phyloP scores from a whole-genome alignment of 2,797 vertebrate genomes.

The Hephaestus fuliginosus region DNA sequence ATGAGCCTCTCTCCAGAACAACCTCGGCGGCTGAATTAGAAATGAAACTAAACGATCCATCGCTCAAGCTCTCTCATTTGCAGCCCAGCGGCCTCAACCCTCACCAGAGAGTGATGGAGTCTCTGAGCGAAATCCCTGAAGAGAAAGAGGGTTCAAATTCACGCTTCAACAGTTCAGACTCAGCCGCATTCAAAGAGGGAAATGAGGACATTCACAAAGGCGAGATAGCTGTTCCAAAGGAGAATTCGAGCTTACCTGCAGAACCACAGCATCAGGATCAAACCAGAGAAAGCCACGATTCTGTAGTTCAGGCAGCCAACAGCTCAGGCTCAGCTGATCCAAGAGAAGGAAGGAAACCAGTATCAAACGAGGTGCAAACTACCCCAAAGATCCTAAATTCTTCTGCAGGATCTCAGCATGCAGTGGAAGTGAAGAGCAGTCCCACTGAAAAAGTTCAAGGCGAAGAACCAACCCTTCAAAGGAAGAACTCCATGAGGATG shows the following conservation, averaged over 20 bases:
- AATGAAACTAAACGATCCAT: slow-evolving; percentile 76
- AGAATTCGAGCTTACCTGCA: slow-evolving; percentile 10
- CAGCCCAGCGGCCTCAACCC: slow-evolving; percentile 86
- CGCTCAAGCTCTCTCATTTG: slow-evolving; percentile 79
- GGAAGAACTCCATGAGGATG: slow-evolving; percentile 63
- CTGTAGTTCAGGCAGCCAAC: not conserved
- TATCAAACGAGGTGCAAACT: not conserved
- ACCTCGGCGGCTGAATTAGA: slow-evolving; percentile 84
- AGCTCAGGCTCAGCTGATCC: slow-evolving; percentile 6
- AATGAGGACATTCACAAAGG: slow-evolving; percentile 17
- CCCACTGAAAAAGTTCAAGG: slow-evolving; percentile 12
- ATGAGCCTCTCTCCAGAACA: slow-evolving; percentile 77
- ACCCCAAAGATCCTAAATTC: not conserved
- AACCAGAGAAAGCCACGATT: not conserved
- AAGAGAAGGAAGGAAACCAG: slow-evolving; percentile 42
- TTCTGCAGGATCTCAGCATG: slow-evolving; percentile 22
- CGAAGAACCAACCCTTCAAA: slow-evolving; percentile 49
- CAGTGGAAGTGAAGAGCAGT: slow-evolving; percentile 23
- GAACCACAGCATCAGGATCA: slow-evolving; percentile 4
- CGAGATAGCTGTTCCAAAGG: not conserved
- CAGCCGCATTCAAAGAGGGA: slow-evolving; percentile 1
- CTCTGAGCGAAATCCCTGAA: slow-evolving; percentile 90
- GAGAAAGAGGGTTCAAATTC: slow-evolving; percentile 85
- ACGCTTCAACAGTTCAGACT: slow-evolving; percentile 32
- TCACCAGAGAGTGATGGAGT: slow-evolving; percentile 88